Evolutionary conservation across 2,797 vertebrate genomes (phyloP).

Genomic region (Ctenopoma multispine): DNA sequence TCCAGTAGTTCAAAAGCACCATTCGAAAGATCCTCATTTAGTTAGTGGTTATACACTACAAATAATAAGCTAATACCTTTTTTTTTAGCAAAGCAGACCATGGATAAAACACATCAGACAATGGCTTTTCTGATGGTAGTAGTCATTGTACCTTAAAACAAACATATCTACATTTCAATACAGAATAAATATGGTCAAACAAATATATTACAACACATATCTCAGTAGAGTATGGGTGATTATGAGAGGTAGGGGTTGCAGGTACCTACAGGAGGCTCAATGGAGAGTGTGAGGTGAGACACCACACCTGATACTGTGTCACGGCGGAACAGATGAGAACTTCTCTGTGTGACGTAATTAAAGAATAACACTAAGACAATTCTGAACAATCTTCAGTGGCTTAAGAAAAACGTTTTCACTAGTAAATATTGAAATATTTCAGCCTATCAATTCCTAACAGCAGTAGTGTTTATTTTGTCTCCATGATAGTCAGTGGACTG

Average conservation of each 20-base stretch:
- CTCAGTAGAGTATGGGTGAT: conserved; percentile 75
- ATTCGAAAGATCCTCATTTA: conserved; percentile 66
- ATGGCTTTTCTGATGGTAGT: conserved; percentile 62
- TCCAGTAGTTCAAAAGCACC: conserved; percentile 84
- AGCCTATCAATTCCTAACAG: conserved; percentile 24
- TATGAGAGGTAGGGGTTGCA: conserved; percentile 85
- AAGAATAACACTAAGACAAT: conserved; percentile 16
- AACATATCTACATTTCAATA: conserved; percentile 75
- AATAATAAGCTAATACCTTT: conserved; percentile 58
- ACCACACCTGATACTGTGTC: conserved; percentile 59
- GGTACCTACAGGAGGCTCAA: conserved; percentile 61
- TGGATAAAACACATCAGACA: conserved; percentile 53
- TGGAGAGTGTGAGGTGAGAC: conserved; percentile 49
- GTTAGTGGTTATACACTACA: conserved; percentile 76
- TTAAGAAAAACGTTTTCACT: conserved; percentile 10
- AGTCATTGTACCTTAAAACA: conserved; percentile 66
- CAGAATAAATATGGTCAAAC: conserved; percentile 86
- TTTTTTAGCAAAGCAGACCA: conserved; percentile 56
- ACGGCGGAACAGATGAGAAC: conserved; percentile 60
- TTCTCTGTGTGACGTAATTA: conserved; percentile 19
- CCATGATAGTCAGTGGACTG: conserved; percentile 8
- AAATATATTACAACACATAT: conserved; percentile 79
- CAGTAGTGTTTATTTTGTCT: conserved; percentile 18
- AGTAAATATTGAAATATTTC: conserved; percentile 8
- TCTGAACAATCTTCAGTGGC: neutral